These are phyloP conservation scores for Molossus alvarezi DNA, from an alignment of 2,797 vertebrate genomes.

Conservation along the genomic window DNA sequence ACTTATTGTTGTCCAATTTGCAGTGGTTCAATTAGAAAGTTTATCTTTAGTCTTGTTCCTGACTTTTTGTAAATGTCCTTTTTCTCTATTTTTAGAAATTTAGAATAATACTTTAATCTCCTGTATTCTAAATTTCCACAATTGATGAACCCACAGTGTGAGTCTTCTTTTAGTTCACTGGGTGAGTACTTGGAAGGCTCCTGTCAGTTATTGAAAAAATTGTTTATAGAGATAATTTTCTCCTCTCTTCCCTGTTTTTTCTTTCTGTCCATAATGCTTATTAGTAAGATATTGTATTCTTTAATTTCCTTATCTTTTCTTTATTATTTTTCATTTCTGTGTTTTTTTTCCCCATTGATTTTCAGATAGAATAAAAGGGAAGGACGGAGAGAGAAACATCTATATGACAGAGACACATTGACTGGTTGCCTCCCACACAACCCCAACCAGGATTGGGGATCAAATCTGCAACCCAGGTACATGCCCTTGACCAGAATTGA, in stretches of 20 bases:
- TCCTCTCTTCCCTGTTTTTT: background rate
- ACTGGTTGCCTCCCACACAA: no score
- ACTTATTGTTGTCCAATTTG: background rate
- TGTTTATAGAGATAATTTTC: background rate
- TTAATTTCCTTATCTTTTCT: constrained; percentile 47
- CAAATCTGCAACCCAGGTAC: no score
- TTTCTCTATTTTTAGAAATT: constrained; percentile 33
- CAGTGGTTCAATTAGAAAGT: background rate
- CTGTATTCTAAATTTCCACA: background rate
- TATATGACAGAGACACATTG: no score
- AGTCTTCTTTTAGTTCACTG: background rate
- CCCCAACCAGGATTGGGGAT: no score
- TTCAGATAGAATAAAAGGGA: no score
- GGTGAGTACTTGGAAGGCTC: background rate
- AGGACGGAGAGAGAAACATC: no score
- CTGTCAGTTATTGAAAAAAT: background rate
- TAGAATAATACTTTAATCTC: background rate
- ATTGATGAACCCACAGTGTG: background rate
- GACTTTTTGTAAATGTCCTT: background rate
- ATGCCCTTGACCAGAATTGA: no score
- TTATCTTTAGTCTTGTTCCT: background rate
- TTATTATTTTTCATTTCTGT: background rate
- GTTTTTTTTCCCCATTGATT: no score
- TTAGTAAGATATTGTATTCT: background rate
- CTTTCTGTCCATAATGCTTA: background rate